A percentile compares a stretch with the other conserved stretches of the same genome.
These are phyloP conservation scores for Tetragonula carbonaria DNA, from an alignment of 2,888 invertebrate genomes.

Conservation along the genomic window DNA sequence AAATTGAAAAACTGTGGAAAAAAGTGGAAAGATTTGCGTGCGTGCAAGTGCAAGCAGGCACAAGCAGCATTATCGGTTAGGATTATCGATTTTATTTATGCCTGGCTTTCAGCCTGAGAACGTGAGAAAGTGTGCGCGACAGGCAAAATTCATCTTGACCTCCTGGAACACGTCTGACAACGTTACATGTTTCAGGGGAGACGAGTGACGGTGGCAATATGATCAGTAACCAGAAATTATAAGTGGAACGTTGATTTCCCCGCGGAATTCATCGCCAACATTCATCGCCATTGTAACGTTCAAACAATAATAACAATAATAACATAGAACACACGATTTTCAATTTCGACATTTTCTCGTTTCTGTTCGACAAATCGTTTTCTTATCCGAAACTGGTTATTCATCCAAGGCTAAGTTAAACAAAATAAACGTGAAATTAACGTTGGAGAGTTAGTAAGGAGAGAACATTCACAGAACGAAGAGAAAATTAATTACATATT, in stretches of 20 bases:
- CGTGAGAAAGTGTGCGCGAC: not conserved
- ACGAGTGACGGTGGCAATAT: not conserved
- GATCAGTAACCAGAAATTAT: slow-evolving; percentile 10
- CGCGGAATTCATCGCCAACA: not conserved
- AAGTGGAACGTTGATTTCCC: not conserved
- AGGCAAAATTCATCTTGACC: slow-evolving; percentile 17
- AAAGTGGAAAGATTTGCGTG: slow-evolving; percentile 6
- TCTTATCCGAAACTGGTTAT: too few relatives aligned
- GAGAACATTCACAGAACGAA: not conserved
- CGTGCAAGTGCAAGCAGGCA: slow-evolving; percentile 13
- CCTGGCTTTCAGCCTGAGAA: not conserved
- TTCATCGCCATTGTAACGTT: not conserved
- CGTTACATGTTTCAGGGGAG: not conserved
- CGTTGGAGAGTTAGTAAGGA: not conserved
- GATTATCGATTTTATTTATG: slow-evolving; percentile 8
- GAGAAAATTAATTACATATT: slow-evolving; percentile 30
- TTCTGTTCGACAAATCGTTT: not conserved
- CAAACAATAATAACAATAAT: not conserved
- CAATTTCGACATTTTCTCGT: not conserved
- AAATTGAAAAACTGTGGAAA: not conserved
- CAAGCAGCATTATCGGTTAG: not conserved
- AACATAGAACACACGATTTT: not conserved
- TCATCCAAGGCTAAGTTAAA: not conserved
- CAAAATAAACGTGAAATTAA: not conserved
- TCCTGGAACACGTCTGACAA: not conserved